Base-by-base conservation (phyloP, 2,113 vertebrate species). In the Alligator sinensis region DNA sequence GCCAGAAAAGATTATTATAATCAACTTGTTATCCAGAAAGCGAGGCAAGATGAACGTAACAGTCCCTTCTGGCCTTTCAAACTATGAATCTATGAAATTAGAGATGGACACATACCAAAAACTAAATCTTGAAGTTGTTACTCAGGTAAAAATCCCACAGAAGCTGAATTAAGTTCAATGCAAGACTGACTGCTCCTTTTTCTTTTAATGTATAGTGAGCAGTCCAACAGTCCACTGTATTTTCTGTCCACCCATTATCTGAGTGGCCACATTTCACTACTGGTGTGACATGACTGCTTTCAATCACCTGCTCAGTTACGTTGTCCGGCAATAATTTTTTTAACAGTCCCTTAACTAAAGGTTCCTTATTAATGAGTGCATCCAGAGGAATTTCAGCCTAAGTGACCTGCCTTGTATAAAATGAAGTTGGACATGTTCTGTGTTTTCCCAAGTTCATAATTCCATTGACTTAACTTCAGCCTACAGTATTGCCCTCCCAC, bases 401-500 rank as follows among this genome's bases (percentile, higher is more conserved):
- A 80, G 84, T 86, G 77, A 86, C 82, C 75, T 66, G 58, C 22
- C 16, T 61, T 38, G 61, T 54, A n/a, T 78, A 87, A 76, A 68
- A 4, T 74, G 34, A 92, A 91, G 55, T 47, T 89, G 47, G 83
- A 81, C 60, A 74, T 87, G 54, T 62, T 88, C 93, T 91, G 76
- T 84, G 18, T 94, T 95, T 95, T 89, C 64, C 25, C 60, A 77
- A 79, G 72, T 93, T 95, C 90, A 63, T 92, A 86, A 89, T 89
- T 97, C 72, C 91, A 92, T 34, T 96, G 97, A 94, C 94, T 93
- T 95, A 77, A 91, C 94, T 97, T 96, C 85, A 95, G 78, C 62
- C 58, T 82, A 68, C 54, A 89, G 89, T 93, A 3, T 59, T 84
- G 75, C 91, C 92, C 95, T 97, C 88, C 89, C 87, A 96, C 88